Evolutionary conservation across 2,113 vertebrate genomes (phyloP), one percentile per base, ranked within the genome.

Genomic region (Cyprinodon tularosa): DNA sequence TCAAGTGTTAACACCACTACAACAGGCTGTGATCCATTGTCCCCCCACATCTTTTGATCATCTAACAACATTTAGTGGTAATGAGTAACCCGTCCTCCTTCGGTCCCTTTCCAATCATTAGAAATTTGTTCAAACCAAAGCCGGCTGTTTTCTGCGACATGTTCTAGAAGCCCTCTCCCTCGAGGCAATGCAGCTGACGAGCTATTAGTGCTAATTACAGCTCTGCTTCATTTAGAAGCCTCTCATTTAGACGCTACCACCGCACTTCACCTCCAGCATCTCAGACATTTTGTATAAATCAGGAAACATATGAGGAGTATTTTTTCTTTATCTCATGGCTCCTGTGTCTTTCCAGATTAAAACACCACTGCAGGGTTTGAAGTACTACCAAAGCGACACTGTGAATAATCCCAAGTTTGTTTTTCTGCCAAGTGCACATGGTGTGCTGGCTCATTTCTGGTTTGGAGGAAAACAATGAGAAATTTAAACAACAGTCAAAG

Each of bases 201-300:
- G 89, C 84, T 77, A 90, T 83, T 92, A 92, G 74, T 78, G 86
- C 76, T 94, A 96, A 95, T 92, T 94, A 90, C 90, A 92, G 90
- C 83, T 72, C 86, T 84, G 80, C 87, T 90, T 94, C 88, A 92
- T 85, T 92, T 75, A 93, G 86, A 80, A 93, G 93, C 66, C 67
- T 89, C 88, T 91, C 90, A 91, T 92, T 92, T 90, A 84, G 90
- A 76, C 70, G 66, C 63, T 68, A 78, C 74, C 80, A 62, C 81
- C 76, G 59, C 85, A 84, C 84, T 84, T 86, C 86, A 90, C 90
- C 92, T 91, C 90, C 67, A 87, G 89, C 87, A 22, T 81, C 74
- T 84, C 50, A 70, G 75, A 76, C 78, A 74, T 81, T 74, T 29
- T 74, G 79, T 71, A 74, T 66, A 81, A 87, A 83, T 77, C 76